A percentile compares a stretch with the other conserved stretches of the same genome.
Evolutionary conservation across 1,140 invertebrate genomes (phyloP).

Genomic region (Copidosoma floridanum): DNA sequence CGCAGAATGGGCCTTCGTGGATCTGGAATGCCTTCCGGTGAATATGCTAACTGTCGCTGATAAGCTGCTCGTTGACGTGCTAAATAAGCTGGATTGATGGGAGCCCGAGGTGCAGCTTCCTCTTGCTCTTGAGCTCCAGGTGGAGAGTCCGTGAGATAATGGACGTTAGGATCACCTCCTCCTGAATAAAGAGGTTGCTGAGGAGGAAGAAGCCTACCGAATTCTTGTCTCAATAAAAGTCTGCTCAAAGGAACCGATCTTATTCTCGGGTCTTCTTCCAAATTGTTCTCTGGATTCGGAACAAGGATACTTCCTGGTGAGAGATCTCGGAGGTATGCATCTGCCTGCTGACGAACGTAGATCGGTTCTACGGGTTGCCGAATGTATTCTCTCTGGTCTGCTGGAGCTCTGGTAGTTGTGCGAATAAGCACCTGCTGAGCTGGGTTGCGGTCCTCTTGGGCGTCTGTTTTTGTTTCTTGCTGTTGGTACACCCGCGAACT

Average conservation of each 20-base stretch:
- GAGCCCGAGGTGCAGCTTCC: constrained; percentile 34
- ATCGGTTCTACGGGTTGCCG: constrained; percentile 44
- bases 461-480: constrained; percentile 24
- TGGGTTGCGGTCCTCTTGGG: constrained; percentile 43
- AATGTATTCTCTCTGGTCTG: constrained; percentile 38
- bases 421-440: constrained; percentile 44
- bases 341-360: constrained; percentile 42
- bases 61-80: constrained; percentile 33
- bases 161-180: constrained; percentile 45
- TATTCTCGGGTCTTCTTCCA: constrained; percentile 43
- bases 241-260: constrained; percentile 41
- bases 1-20: constrained; percentile 33
- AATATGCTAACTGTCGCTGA: constrained; percentile 38
- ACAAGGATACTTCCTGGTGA: constrained; percentile 40
- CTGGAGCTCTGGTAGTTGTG: constrained; percentile 27
- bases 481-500: constrained; percentile 34
- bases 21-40: constrained; percentile 32
- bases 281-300: constrained; percentile 28
- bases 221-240: constrained; percentile 37
- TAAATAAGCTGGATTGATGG: constrained; percentile 37
- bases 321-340: constrained; percentile 42
- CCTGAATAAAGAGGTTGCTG: constrained; percentile 42
- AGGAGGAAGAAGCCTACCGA: constrained; percentile 22
- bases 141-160: constrained; percentile 46
- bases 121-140: constrained; percentile 32